phyloP scores from a whole-genome alignment of 1,140 invertebrate species.

The Papilio polyxenes region DNA sequence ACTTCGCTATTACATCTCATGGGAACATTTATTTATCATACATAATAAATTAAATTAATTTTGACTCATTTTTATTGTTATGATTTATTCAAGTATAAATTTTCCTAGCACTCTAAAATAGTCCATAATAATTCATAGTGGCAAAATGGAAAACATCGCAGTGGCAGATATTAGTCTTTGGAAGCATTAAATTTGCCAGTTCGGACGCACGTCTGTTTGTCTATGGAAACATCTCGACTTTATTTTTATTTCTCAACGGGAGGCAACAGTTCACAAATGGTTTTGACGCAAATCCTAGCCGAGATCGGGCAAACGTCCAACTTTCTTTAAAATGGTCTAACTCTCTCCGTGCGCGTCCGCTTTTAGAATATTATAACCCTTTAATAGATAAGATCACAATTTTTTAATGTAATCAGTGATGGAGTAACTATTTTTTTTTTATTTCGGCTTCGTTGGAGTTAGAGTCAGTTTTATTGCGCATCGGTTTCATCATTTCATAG shows the following conservation, averaged over 20 bases:
- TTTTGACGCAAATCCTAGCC: conserved; percentile 37
- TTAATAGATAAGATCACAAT: not conserved
- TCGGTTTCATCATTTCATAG: too few relatives aligned
- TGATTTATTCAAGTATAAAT: not conserved
- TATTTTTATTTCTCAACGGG: conserved; percentile 32
- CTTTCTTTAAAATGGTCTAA: conserved; percentile 25
- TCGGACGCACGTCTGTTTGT: conserved; percentile 23
- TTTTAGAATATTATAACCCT: conserved; percentile 13
- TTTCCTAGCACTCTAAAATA: not conserved
- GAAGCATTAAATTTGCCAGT: conserved; percentile 31
- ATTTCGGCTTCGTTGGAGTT: too few relatives aligned
- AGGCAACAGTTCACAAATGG: conserved; percentile 27
- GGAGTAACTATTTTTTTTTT: not conserved
- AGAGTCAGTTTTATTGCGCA: too few relatives aligned
- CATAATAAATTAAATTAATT: not conserved
- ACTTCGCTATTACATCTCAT: not conserved
- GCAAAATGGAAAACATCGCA: conserved; percentile 23
- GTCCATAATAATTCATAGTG: not conserved
- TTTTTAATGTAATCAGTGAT: not conserved
- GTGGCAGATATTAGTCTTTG: not conserved
- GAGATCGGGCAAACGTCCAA: conserved; percentile 33
- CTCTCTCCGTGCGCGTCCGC: not conserved
- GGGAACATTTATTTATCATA: not conserved
- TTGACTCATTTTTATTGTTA: not conserved
- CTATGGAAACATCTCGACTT: conserved; percentile 30